Percentiles rank a stretch among this genome's conserved stretches.
phyloP scores from a whole-genome alignment of 2,888 invertebrate genomes.

The Cantharis lateralis region DNA sequence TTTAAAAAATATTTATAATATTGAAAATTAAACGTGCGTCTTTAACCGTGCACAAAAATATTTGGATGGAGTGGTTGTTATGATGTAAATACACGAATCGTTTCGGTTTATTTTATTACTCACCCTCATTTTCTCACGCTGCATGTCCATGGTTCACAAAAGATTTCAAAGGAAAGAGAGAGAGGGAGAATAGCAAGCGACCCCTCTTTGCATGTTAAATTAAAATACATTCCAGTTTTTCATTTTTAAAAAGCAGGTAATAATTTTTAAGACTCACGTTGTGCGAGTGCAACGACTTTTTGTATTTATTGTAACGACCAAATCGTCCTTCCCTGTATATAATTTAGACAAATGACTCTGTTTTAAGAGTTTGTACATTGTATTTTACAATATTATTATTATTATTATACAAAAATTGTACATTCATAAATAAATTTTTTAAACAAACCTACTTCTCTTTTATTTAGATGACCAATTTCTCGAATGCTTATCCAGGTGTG shows the following conservation, averaged over 20 bases:
- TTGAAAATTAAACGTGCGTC: neutral
- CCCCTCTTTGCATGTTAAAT: constrained; percentile 18
- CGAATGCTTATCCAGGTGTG: neutral
- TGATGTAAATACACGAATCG: constrained; percentile 12
- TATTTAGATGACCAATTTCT: neutral
- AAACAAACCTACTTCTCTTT: constrained; percentile 4
- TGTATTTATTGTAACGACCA: constrained; percentile 2
- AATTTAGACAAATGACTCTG: constrained; percentile 38
- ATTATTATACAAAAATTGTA: constrained; percentile 44
- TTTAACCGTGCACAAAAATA: neutral
- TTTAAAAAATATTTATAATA: constrained; percentile 5
- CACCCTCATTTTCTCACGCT: constrained; percentile 23
- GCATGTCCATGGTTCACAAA: constrained; percentile 1
- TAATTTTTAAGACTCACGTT: constrained; percentile 3
- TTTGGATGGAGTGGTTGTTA: constrained; percentile 6
- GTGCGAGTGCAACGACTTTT: constrained; percentile 14
- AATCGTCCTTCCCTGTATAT: constrained; percentile 14
- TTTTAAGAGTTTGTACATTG: constrained; percentile 51
- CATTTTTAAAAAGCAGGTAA: constrained; percentile 17
- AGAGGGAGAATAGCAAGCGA: neutral
- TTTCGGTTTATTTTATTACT: constrained; percentile 4
- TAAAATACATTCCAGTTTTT: constrained; percentile 27
- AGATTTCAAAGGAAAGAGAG: neutral
- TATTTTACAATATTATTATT: constrained; percentile 49
- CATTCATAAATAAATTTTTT: constrained; percentile 51